Conservation (phyloP, 1,140 invertebrate genomes). For the Temnothorax nylanderi region DNA sequence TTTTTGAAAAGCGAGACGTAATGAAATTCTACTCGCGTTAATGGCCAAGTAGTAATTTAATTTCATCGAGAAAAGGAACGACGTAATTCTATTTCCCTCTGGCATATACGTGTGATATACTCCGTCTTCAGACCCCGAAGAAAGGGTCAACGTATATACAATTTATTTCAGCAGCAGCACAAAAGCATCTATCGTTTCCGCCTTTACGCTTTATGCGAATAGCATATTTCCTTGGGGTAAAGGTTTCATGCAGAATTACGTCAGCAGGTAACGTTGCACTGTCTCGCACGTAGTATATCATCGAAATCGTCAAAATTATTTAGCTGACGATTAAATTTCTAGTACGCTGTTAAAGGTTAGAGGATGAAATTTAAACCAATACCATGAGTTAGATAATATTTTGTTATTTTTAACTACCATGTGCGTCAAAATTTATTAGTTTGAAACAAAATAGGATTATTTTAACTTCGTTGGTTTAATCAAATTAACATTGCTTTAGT, state of each 20-base stretch:
- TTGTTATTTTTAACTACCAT: too few species aligned
- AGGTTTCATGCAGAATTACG: neutral
- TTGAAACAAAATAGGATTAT: too few species aligned
- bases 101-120: slow-evolving; percentile 36
- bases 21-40: slow-evolving; percentile 64
- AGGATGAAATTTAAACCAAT: too few species aligned
- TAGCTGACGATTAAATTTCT: neutral
- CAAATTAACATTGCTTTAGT: too few species aligned
- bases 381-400: too few species aligned
- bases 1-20: slow-evolving; percentile 26
- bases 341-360: too few species aligned
- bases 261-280: neutral
- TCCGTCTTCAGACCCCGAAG: neutral
- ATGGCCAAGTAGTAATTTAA: slow-evolving; percentile 58
- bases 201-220: neutral
- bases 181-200: neutral
- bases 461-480: too few species aligned
- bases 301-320: neutral
- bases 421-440: too few species aligned
- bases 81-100: slow-evolving; percentile 60
- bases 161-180: slow-evolving; percentile 27
- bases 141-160: slow-evolving; percentile 4
- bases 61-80: slow-evolving; percentile 55
- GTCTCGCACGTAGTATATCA: neutral
- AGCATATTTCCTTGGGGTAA: slow-evolving; percentile 8